A percentile compares a stretch with the other conserved stretches of the same genome.
Evolutionary conservation across 2,888 invertebrate species (phyloP).

Genomic region (Noctua janthe): DNA sequence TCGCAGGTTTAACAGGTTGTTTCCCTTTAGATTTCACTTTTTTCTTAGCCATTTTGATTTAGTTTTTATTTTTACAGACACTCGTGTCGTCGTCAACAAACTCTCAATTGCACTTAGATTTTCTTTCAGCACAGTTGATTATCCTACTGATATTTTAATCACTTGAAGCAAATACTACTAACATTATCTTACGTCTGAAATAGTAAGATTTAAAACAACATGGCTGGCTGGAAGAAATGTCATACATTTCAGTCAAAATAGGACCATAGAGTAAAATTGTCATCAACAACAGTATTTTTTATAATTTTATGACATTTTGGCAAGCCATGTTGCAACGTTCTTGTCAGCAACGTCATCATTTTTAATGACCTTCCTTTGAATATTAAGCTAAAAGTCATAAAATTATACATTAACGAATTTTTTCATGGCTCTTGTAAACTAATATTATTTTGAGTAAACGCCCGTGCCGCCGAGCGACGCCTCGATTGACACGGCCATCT

Average conservation of each 20-base stretch:
- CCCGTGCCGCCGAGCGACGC: neutral
- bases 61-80: constrained; percentile 32
- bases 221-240: constrained; percentile 60
- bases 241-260: constrained; percentile 37
- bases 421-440: neutral
- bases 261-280: constrained; percentile 55
- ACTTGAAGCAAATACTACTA: neutral
- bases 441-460: neutral
- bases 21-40: constrained; percentile 73
- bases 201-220: constrained; percentile 52
- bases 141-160: constrained; percentile 4
- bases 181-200: constrained; percentile 10
- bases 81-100: neutral
- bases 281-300: constrained; percentile 13
- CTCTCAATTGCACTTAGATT: constrained; percentile 5
- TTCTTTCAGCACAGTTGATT: neutral
- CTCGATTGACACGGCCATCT: neutral
- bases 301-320: constrained; percentile 47
- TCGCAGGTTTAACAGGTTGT: constrained; percentile 63
- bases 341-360: constrained; percentile 2
- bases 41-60: constrained; percentile 81
- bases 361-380: constrained; percentile 33
- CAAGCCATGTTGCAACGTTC: neutral
- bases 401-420: neutral
- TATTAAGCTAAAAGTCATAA: constrained; percentile 21